Evolutionary conservation across 2,797 vertebrate species (phyloP), one percentile per base, ranked within the genome.

Genomic region (Threskiornis aethiopicus): DNA sequence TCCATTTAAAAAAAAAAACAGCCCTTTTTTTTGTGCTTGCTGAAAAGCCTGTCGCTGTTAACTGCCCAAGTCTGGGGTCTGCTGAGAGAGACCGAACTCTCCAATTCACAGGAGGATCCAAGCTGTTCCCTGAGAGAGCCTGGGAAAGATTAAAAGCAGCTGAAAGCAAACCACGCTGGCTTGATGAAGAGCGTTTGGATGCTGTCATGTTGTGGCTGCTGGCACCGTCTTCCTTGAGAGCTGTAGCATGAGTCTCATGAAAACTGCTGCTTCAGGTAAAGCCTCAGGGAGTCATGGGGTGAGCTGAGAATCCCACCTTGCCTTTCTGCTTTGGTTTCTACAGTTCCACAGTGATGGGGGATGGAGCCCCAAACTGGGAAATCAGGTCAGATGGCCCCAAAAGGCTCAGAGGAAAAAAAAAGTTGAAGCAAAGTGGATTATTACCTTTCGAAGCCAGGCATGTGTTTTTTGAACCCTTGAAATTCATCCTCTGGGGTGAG

Each of bases 81-180:
- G 65, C 72, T 1, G 9, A 51, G 71, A 65, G 76, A 91, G 41
- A 33, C 51, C 35, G 58, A 81, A 81, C 90, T 90, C 65, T 84
- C 54, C 31, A 66, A 1, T 58, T 81, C 72, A 69, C 46, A 62
- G 61, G 28, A 87, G 66, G 47, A 94, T 87, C 69, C 82, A 84
- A 46, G 79, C 61, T 96, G 57, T 44, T 95, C 58, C 57, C 54
- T 87, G 44, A 64, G 79, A 84, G 33, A 71, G 42, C n/a, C 69
- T n/a, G 31, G 66, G 52, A 59, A 89, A 84, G 51, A 91, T 90
- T 76, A 95, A 94, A 96, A 93, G 46, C 79, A 81, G 69, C 54
- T 86, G 66, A 81, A 95, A 88, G 61, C 79, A 81, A 94, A 91
- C 10, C 65, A 69, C 2, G 9, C 41, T 37, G 83, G 26, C 26